Evolutionary conservation across 1,140 invertebrate species (phyloP), one percentile per base, ranked within the genome.

Genomic region (Heliconius hewitsoni): DNA sequence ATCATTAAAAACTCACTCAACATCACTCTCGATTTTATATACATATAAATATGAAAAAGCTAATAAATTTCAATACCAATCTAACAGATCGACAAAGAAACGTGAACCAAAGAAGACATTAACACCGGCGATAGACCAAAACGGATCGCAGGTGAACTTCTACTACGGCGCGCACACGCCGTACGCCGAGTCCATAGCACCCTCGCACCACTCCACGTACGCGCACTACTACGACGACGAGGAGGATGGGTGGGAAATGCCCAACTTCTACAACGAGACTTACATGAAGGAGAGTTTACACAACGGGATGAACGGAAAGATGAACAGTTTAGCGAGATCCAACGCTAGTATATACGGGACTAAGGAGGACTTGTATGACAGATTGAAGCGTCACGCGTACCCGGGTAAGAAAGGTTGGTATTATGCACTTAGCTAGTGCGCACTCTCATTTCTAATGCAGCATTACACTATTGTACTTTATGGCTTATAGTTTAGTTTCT

Each of bases 181-280:
- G 0, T 99, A 99, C 93, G 98, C 98, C 34, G 98, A 99, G 91
- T 98, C 97, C 42, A 98, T 99, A 84, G 98, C 98, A 0, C 98
- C 98, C 0, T 98, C 98, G 1, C 98, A 99, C 93, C 98, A 99
- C 88, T 98, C 98, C 55, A 98, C 98, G 0, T 99, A 99, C 90
- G 98, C 98, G 23, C 98, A 99, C 91, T 99, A 99, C 91, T 99
- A 99, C 86, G 97, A 98, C 90, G 98, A 98, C 84, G 98, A 99
- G 89, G 98, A 99, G 90, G 98, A 98, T 84, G 98, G 98, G 18
- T 99, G 98, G 98, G 98, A 99, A 90, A 99, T 99, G 98, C 98
- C 98, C 0, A 99, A 99, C 92, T 99, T 99, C 91, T 99, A 99
- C 92, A 99, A 99, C 93, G 98, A 99, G 95, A 98, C 98, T 23